These are phyloP conservation scores for Esox lucius DNA, from an alignment of 2,797 vertebrate genomes.

Conservation along the genomic window DNA sequence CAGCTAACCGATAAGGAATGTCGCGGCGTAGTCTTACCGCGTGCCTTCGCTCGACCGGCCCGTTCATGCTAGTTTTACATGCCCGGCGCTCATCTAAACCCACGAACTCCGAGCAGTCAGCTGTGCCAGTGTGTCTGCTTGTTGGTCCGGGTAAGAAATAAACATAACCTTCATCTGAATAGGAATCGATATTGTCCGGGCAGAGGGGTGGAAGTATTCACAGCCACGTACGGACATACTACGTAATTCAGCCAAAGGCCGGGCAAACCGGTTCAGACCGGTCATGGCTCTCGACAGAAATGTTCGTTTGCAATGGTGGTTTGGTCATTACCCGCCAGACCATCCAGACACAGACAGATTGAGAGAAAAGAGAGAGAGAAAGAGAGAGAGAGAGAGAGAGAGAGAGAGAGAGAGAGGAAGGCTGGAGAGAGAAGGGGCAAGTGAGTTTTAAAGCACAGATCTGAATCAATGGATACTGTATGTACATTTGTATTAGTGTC, in stretches of 20 bases:
- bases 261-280: slow-evolving; percentile 40
- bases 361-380: slow-evolving; percentile 40
- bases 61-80: neutral
- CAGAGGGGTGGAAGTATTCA: slow-evolving; percentile 13
- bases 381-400: slow-evolving; percentile 50
- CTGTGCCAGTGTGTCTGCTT: slow-evolving; percentile 35
- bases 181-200: slow-evolving; percentile 16
- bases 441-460: slow-evolving; percentile 44
- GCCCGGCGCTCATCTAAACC: neutral
- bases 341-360: slow-evolving; percentile 49
- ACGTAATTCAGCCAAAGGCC: slow-evolving; percentile 47
- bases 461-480: slow-evolving; percentile 43
- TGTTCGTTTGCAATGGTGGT: slow-evolving; percentile 45
- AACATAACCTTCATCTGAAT: slow-evolving; percentile 15
- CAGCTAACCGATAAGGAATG: slow-evolving; percentile 39
- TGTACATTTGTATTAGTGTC: slow-evolving; percentile 56
- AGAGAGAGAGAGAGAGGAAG: slow-evolving; percentile 46
- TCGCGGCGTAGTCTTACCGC: slow-evolving; percentile 43
- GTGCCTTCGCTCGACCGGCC: neutral
- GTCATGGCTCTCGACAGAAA: slow-evolving; percentile 44
- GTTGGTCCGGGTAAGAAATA: slow-evolving; percentile 13
- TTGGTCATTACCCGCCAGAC: slow-evolving; percentile 41
- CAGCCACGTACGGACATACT: slow-evolving; percentile 48
- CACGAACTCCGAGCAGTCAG: neutral
- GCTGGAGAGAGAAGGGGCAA: slow-evolving; percentile 48